Base-by-base conservation (phyloP, 2,113 vertebrate genomes). In the Heterotilapia buettikoferi region DNA sequence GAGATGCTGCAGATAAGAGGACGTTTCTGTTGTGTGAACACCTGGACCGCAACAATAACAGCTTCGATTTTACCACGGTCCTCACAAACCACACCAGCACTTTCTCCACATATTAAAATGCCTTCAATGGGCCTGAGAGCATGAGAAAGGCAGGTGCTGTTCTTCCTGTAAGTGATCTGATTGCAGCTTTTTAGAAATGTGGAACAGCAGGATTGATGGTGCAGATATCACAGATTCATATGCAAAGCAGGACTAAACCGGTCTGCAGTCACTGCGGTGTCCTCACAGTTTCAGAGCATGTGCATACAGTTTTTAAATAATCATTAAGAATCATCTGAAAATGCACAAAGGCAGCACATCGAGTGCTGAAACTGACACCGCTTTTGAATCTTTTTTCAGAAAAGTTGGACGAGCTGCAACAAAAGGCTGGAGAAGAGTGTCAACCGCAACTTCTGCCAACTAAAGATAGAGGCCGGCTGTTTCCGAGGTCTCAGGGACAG, bases 1-100 rank as follows among this genome's bases (percentile, higher is more conserved):
- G 38, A 18, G 21, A 16, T 9, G 38, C 21, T 45, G 38, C 21
- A 26, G 68, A 45, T 18, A 10, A 16, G 21, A 73, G 68, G 68
- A 45, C 9, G 68, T 6, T 24, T 26, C 5, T 73, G 38, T 26
- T 3, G 38, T 26, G 38, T 73, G 38, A 7, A 73, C 66, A 43
- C 36, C 66, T 43, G 66, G 7, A 71, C 66, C 63, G 19, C 63
- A 68, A 68, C 63, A 38, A 21, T 1, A 21, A n/a, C 33, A 66
- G 33, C 61, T 38, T 38, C 1, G 6, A 0, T 13, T 38, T 63
- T 11, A 63, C 59, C 29, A 11, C 29, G 18, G 31, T n/a, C 61
- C 61, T 66, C 61, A 66, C 61, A 40, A 40, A 68, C 63, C 63
- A 21, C 63, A 40, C n/a, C 63, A 6, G 63, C 63, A 40, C 63